These are phyloP conservation scores for Charanyca ferruginea DNA, from an alignment of 2,888 invertebrate species.

Conservation along the genomic window DNA sequence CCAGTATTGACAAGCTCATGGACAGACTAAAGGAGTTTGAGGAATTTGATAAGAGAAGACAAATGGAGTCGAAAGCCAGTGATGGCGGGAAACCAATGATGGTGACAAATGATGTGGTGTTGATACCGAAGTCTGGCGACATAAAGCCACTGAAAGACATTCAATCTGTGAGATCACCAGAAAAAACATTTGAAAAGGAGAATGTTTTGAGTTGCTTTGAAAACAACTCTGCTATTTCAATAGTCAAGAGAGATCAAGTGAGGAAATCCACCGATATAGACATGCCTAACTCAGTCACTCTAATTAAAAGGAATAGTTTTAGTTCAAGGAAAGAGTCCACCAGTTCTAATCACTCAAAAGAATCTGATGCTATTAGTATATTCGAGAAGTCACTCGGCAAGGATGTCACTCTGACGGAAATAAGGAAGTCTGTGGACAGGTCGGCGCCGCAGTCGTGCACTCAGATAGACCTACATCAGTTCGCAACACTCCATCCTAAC, in stretches of 20 bases:
- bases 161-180: slow-evolving; percentile 86
- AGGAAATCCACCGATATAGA: slow-evolving; percentile 88
- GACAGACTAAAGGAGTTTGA: slow-evolving; percentile 89
- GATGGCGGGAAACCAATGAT: slow-evolving; percentile 83
- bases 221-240: slow-evolving; percentile 89
- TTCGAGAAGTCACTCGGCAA: slow-evolving; percentile 89
- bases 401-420: slow-evolving; percentile 88
- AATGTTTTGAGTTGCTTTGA: slow-evolving; percentile 89
- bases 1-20: slow-evolving; percentile 89
- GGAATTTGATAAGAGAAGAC: slow-evolving; percentile 88
- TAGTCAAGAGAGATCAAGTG: slow-evolving; percentile 87
- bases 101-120: slow-evolving; percentile 88
- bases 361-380: slow-evolving; percentile 88
- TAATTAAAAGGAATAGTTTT: slow-evolving; percentile 87
- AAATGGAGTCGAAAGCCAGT: slow-evolving; percentile 81
- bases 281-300: slow-evolving; percentile 86
- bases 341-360: slow-evolving; percentile 86
- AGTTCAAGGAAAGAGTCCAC: slow-evolving; percentile 88
- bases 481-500: slow-evolving; percentile 83
- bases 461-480: slow-evolving; percentile 83
- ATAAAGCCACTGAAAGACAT: slow-evolving; percentile 87
- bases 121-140: slow-evolving; percentile 88
- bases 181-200: slow-evolving; percentile 85
- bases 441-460: slow-evolving; percentile 69
- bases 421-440: slow-evolving; percentile 87